Percentiles rank a stretch among this genome's conserved stretches.
Conservation (phyloP, 2,113 vertebrate genomes). For the Malurus alboscapulatus region DNA sequence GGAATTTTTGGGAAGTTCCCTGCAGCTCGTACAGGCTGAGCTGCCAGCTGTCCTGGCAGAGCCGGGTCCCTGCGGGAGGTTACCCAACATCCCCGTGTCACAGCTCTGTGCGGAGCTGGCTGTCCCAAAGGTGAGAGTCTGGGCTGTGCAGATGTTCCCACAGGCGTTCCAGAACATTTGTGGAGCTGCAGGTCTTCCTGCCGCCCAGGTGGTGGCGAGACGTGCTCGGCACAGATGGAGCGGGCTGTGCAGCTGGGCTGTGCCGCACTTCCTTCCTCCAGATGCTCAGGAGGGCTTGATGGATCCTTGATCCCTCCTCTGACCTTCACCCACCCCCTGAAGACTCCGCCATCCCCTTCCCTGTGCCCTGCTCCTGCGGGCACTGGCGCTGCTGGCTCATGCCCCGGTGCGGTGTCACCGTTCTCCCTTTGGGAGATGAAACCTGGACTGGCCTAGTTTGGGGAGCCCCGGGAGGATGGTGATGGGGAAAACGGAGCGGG, state of each 20-base stretch:
- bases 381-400: neutral
- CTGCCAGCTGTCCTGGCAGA: neutral
- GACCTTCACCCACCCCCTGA: neutral
- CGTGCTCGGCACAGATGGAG: neutral
- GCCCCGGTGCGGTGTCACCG: neutral
- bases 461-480: neutral
- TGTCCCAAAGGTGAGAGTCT: neutral
- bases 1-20: neutral
- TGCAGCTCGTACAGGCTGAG: neutral
- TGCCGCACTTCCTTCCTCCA: neutral
- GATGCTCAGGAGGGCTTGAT: neutral
- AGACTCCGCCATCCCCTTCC: neutral
- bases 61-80: neutral
- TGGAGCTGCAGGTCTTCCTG: neutral
- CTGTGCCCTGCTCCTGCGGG: neutral
- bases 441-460: neutral
- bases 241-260: neutral
- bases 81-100: neutral
- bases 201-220: conserved; percentile 41
- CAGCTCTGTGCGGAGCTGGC: neutral
- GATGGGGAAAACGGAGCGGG: neutral
- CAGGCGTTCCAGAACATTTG: rapidly evolving
- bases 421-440: neutral
- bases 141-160: neutral
- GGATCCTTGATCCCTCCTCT: neutral